phyloP scores from a whole-genome alignment of 2,797 vertebrate species.

The Acridotheres tristis region DNA sequence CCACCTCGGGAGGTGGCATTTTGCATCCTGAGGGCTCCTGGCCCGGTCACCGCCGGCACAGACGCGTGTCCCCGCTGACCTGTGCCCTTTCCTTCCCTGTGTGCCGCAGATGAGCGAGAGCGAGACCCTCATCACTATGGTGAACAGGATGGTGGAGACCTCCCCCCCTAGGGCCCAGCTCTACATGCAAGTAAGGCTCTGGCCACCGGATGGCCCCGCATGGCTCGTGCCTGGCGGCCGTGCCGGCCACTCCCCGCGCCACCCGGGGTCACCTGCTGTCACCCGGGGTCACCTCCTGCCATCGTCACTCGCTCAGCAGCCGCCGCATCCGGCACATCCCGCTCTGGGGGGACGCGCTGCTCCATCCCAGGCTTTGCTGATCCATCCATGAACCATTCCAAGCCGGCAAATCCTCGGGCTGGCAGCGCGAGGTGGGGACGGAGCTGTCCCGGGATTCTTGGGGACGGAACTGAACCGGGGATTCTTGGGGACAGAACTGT shows the following conservation, averaged over 20 bases:
- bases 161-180: constrained; percentile 88
- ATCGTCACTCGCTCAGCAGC: neutral
- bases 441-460: neutral
- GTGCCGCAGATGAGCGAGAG: constrained; percentile 86
- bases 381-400: constrained; percentile 39
- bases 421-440: neutral
- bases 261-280: neutral
- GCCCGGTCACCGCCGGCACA: fast-evolving
- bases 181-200: constrained; percentile 90
- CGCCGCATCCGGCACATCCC: neutral
- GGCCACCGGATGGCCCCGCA: constrained; percentile 22
- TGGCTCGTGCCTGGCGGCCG: constrained; percentile 49
- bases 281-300: constrained; percentile 9
- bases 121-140: constrained; percentile 88
- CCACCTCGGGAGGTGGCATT: neutral
- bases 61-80: neutral
- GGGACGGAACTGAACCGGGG: too few relatives aligned
- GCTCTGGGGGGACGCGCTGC: neutral
- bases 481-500: neutral
- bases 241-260: neutral
- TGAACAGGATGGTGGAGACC: constrained; percentile 88
- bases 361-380: constrained; percentile 58
- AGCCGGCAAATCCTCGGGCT: neutral
- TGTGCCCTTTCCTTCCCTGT: constrained; percentile 73
- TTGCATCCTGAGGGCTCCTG: neutral